Evolutionary conservation across 2,888 invertebrate genomes (phyloP).

Genomic region (Mythimna albipuncta): DNA sequence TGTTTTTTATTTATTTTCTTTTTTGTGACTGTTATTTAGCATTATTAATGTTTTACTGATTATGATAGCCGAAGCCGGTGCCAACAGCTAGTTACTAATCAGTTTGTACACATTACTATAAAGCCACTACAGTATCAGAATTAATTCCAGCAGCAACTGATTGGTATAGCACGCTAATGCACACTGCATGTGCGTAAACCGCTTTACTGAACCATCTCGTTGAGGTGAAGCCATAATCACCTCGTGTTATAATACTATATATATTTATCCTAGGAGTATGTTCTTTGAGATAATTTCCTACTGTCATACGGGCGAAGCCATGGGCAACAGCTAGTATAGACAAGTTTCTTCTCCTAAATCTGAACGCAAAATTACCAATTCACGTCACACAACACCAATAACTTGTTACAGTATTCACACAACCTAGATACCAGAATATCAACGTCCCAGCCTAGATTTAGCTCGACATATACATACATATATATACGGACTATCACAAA

Average conservation of each 20-base stretch:
- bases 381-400: neutral
- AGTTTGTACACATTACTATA: constrained; percentile 16
- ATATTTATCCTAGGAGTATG: too few species aligned
- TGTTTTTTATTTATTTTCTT: too few species aligned
- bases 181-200: constrained; percentile 12
- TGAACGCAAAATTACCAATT: neutral
- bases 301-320: too few species aligned
- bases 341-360: neutral
- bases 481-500: constrained; percentile 20
- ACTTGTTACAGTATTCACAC: neutral
- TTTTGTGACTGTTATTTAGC: too few species aligned
- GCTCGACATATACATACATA: constrained; percentile 5
- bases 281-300: too few species aligned
- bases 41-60: too few species aligned
- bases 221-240: constrained; percentile 37
- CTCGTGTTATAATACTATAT: neutral
- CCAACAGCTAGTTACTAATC: too few species aligned
- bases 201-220: constrained; percentile 23
- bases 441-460: constrained; percentile 11
- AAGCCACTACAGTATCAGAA: neutral
- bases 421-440: constrained; percentile 20
- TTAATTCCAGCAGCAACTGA: constrained; percentile 31
- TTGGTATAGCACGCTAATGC: constrained; percentile 15
- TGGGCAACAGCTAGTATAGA: too few species aligned
- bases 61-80: too few species aligned